phyloP scores from a whole-genome alignment of 2,888 invertebrate genomes.

The Fragum sueziense region DNA sequence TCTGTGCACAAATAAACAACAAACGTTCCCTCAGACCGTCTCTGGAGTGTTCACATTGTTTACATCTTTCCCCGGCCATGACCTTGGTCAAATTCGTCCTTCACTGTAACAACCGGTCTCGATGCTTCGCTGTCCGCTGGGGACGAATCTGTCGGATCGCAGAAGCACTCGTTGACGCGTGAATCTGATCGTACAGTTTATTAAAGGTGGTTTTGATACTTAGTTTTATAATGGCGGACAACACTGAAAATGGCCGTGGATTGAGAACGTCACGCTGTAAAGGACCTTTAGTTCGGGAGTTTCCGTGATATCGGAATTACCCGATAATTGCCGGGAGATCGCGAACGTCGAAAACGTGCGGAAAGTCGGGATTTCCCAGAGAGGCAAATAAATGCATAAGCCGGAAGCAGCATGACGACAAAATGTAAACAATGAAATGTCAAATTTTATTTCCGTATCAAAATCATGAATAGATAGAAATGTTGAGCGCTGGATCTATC shows the following conservation, averaged over 20 bases:
- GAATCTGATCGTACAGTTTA: not conserved
- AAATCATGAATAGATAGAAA: not conserved
- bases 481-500: constrained; percentile 62
- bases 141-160: not conserved
- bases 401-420: not conserved
- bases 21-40: constrained; percentile 10
- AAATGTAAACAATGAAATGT: not conserved
- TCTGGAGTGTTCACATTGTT: constrained; percentile 42
- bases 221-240: constrained; percentile 1
- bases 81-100: constrained; percentile 76
- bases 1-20: not conserved
- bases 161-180: not conserved
- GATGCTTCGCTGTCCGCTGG: constrained; percentile 25
- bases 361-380: not conserved
- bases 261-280: constrained; percentile 10
- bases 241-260: constrained; percentile 10
- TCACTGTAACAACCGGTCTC: constrained; percentile 66
- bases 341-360: not conserved
- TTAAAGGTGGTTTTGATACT: not conserved
- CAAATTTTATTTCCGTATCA: not conserved
- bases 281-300: not conserved
- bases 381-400: not conserved
- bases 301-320: not conserved
- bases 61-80: constrained; percentile 74
- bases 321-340: not conserved